phyloP scores from a whole-genome alignment of 1,140 invertebrate species.

The Lamellibrachia luymesi region DNA sequence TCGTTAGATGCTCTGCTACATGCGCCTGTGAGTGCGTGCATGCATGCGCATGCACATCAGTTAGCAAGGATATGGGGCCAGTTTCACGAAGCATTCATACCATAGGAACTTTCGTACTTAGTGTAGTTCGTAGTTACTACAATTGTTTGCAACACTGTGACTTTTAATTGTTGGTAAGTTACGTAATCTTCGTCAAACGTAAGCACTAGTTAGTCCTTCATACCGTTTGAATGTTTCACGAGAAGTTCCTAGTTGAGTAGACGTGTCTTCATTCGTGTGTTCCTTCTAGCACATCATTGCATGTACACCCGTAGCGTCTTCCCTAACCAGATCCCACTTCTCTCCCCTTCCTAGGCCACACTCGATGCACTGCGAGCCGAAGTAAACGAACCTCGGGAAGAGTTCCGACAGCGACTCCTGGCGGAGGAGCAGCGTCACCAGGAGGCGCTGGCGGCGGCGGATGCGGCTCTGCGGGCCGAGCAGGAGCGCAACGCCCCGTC shows the following conservation, averaged over 20 bases:
- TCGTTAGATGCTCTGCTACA: too few species aligned
- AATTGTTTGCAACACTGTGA: too few species aligned
- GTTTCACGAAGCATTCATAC: too few species aligned
- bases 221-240: neutral
- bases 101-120: too few species aligned
- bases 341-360: constrained; percentile 37
- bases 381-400: constrained; percentile 50
- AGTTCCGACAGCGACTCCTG: constrained; percentile 52
- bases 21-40: too few species aligned
- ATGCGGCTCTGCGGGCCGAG: constrained; percentile 47
- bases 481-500: constrained; percentile 44
- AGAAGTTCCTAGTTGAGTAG: neutral
- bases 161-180: neutral
- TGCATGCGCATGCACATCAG: too few species aligned
- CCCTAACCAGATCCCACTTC: constrained; percentile 10
- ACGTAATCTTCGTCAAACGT: neutral
- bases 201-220: neutral
- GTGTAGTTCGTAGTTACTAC: too few species aligned
- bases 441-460: constrained; percentile 48
- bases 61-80: too few species aligned
- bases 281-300: neutral
- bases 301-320: constrained; percentile 4
- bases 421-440: constrained; percentile 47
- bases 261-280: neutral
- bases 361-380: constrained; percentile 47